Evolutionary conservation across 2,888 invertebrate species (phyloP).

Genomic region (Sacculina carcini): DNA sequence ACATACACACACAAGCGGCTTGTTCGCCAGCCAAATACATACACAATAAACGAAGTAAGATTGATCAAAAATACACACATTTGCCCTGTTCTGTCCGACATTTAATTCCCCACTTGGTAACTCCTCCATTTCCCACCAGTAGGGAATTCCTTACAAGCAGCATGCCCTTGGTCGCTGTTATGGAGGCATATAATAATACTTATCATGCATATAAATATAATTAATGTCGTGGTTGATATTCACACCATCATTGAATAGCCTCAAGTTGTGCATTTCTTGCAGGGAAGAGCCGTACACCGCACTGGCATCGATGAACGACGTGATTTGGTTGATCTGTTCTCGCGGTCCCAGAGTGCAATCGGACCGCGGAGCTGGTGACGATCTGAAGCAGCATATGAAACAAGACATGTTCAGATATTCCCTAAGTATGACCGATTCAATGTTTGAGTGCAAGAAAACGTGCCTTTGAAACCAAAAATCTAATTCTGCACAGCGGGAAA

Average conservation of each 20-base stretch:
- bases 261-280: conserved; percentile 40
- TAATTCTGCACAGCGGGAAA: too few species aligned
- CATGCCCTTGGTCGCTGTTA: too few species aligned
- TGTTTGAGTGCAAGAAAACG: too few species aligned
- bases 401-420: background rate
- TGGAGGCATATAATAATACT: background rate
- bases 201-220: background rate
- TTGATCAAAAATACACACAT: too few species aligned
- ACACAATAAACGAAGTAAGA: too few species aligned
- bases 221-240: background rate
- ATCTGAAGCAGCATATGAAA: conserved; percentile 8
- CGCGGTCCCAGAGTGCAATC: conserved; percentile 56
- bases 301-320: conserved; percentile 54
- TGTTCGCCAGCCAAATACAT: background rate
- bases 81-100: too few species aligned
- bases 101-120: too few species aligned
- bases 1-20: background rate
- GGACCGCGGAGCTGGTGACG: conserved; percentile 38
- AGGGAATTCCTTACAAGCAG: too few species aligned
- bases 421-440: too few species aligned
- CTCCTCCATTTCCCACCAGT: too few species aligned
- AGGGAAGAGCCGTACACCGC: conserved; percentile 53
- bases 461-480: background rate
- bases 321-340: conserved; percentile 57
- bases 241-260: conserved; percentile 44